Conservation (phyloP, 2,797 vertebrate species). For the Buphagus erythrorhynchus region DNA sequence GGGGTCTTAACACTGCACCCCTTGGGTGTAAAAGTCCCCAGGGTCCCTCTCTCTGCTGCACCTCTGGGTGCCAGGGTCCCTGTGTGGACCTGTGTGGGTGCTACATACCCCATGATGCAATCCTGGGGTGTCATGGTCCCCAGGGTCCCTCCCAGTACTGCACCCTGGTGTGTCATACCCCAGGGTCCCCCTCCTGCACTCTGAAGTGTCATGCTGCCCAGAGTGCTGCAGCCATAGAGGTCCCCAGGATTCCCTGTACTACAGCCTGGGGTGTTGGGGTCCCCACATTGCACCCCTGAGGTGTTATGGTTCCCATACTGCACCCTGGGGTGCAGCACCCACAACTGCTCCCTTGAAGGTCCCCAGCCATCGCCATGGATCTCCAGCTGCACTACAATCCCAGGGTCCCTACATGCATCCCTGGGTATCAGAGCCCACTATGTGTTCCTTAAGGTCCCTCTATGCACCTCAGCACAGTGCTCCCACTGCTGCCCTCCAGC, state of each 20-base stretch:
- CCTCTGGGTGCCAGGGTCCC: accelerated
- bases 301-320: neutral
- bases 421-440: neutral
- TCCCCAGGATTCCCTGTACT: neutral
- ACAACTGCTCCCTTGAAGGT: neutral
- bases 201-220: neutral
- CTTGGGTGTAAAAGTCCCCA: neutral
- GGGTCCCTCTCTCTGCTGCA: neutral
- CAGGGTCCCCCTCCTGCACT: neutral
- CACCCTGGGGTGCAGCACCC: neutral
- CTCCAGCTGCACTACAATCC: neutral
- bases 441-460: neutral
- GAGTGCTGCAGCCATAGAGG: neutral
- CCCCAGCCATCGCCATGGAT: neutral
- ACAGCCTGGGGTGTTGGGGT: neutral
- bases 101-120: neutral
- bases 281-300: neutral
- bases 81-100: neutral
- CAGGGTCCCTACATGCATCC: neutral
- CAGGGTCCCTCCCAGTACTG: neutral
- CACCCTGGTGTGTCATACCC: neutral
- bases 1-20: neutral
- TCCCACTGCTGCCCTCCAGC: neutral
- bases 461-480: neutral
- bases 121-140: neutral